Conservation (phyloP, 2,797 vertebrate species). For the Benthosema pterotum region DNA sequence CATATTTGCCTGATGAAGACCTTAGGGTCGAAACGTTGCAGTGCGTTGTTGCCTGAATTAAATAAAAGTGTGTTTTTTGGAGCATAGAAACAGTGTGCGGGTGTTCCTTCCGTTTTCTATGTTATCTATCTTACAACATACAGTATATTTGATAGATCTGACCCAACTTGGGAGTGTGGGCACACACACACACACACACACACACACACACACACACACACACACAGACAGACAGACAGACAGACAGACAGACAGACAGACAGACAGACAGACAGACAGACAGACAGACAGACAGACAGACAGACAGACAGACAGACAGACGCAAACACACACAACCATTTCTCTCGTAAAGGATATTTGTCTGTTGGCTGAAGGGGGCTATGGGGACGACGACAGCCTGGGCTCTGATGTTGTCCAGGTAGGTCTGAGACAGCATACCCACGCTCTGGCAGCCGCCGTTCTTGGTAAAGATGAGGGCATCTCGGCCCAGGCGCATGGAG, state of each 20-base stretch:
- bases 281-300: slow-evolving; percentile 2
- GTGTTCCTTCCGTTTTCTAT: too few relatives aligned
- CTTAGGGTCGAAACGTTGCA: too few relatives aligned
- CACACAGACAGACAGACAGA: neutral
- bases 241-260: neutral
- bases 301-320: neutral
- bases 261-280: neutral
- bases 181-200: neutral
- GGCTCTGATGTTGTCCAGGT: slow-evolving; percentile 80
- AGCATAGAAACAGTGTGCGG: too few relatives aligned
- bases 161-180: too few relatives aligned
- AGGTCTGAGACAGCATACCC: slow-evolving; percentile 85
- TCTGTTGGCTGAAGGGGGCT: slow-evolving; percentile 84
- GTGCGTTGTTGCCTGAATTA: too few relatives aligned
- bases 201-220: slow-evolving; percentile 1
- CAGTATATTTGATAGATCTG: too few relatives aligned
- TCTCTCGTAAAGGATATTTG: slow-evolving; percentile 74
- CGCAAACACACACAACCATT: neutral
- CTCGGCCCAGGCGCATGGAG: slow-evolving; percentile 85
- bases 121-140: too few relatives aligned
- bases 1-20: too few relatives aligned
- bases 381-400: slow-evolving; percentile 86
- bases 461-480: slow-evolving; percentile 87
- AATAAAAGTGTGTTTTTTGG: too few relatives aligned
- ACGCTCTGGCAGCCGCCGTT: slow-evolving; percentile 83